These are phyloP conservation scores for Meteorus colon DNA, from an alignment of 2,888 invertebrate species.

Conservation along the genomic window DNA sequence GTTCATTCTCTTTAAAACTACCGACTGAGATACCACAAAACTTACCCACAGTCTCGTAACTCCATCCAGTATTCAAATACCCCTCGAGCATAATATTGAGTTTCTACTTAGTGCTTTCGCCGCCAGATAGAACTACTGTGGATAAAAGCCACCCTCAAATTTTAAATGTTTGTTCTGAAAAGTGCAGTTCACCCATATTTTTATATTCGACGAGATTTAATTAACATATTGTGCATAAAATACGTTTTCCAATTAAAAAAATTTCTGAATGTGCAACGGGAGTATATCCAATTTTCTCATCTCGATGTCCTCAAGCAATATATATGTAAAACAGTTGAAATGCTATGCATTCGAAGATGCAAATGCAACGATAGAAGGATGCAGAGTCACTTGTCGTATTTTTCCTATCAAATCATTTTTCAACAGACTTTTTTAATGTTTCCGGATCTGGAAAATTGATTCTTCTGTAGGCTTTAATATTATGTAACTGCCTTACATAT, in stretches of 20 bases:
- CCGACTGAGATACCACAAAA: slow-evolving; percentile 8
- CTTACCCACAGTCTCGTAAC: not conserved
- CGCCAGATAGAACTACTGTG: slow-evolving; percentile 9
- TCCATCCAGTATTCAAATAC: not conserved
- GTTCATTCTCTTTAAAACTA: not conserved
- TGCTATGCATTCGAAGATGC: slow-evolving; percentile 14
- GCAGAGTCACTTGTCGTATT: not conserved
- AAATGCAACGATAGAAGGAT: slow-evolving; percentile 37
- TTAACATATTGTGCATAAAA: not conserved
- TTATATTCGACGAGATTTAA: not conserved
- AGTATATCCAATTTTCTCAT: not conserved
- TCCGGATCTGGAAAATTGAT: no score
- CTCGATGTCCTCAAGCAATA: slow-evolving; percentile 47
- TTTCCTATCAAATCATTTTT: not conserved
- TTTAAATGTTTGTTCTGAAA: not conserved
- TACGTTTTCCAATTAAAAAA: not conserved
- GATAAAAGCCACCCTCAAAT: not conserved
- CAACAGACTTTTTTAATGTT: not conserved
- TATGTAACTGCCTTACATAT: no score
- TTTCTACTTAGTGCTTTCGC: not conserved
- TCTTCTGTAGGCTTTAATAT: no score
- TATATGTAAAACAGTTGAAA: slow-evolving; percentile 55
- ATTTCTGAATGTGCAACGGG: not conserved
- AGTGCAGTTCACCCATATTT: not conserved
- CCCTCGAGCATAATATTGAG: not conserved